These are phyloP conservation scores for Pyrrhia umbra DNA, from an alignment of 2,888 invertebrate genomes.

Conservation along the genomic window DNA sequence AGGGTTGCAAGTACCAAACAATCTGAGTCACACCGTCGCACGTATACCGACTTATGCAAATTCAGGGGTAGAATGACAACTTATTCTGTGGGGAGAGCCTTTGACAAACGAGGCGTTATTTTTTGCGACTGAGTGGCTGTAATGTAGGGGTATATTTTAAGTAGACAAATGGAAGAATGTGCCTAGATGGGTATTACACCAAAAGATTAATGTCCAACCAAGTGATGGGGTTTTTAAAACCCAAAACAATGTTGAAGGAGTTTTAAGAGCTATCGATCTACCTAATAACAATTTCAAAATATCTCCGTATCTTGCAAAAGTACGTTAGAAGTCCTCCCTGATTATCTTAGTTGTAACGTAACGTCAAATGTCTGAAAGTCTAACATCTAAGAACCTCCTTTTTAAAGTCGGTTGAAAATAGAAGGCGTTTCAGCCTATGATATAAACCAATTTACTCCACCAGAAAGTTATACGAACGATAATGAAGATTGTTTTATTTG, in stretches of 20 bases:
- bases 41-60: constrained; percentile 51
- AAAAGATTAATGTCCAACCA: background rate
- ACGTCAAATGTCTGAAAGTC: too few relatives aligned
- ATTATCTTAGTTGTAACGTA: too few relatives aligned
- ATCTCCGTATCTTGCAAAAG: too few relatives aligned
- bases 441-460: background rate
- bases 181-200: background rate
- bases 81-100: constrained; percentile 25
- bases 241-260: background rate
- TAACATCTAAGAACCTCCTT: too few relatives aligned
- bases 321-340: too few relatives aligned
- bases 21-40: constrained; percentile 51
- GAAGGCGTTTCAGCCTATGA: background rate
- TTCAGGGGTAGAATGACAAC: constrained; percentile 47
- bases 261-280: too few relatives aligned
- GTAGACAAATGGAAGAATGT: constrained; percentile 21
- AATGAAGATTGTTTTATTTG: constrained; percentile 15
- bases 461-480: background rate
- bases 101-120: constrained; percentile 47
- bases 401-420: too few relatives aligned
- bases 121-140: constrained; percentile 25
- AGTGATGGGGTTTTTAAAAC: background rate
- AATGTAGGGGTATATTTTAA: constrained; percentile 19
- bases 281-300: too few relatives aligned
- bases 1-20: constrained; percentile 29